Evolutionary conservation across 2,888 invertebrate genomes (phyloP), one percentile per base, ranked within the genome.

Genomic region (Congeria kusceri): DNA sequence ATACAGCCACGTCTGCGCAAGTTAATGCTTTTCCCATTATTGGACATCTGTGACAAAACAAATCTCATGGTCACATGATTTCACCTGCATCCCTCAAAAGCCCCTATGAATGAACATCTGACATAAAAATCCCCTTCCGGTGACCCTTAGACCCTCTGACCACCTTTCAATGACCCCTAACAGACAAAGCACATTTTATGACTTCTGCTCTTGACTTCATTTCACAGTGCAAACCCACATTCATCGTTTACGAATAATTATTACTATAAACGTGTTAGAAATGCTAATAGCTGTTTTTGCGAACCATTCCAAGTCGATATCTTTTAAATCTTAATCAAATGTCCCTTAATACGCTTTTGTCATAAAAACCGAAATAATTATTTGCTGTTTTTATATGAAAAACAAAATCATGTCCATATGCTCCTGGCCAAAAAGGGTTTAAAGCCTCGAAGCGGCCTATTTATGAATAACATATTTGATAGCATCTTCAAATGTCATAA

Each of bases 401-500:
- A 39, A 15, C 39, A 9, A 64, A 58, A 18, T 57, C 49, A 23
- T 18, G 47, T 32, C 73, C 71, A 72, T 71, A 71, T 71, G 71
- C 56, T 53, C 32, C 15, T 13, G n/a, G 25, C n/a, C n/a, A 61
- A 49, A 70, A 49, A 49, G 29, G 65, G 47, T 27, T 47, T 65
- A 18, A 47, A n/a, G n/a, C n/a, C n/a, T n/a, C 27, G 27, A 46
- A 44, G 61, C 32, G 20, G 61, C 29, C 28, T 32, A 20, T 64
- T 64, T 65, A 49, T 69, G 49, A 49, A 69, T 28, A 65, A 63
- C 23, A 25, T 63, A 63, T 64, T 64, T 64, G 71, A 72, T 72
- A 72, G 15, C 23, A 72, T 72, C 71, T 66, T 65, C 27, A 29
- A 44, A 76, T 71, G 77, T 66, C 66, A 66, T 77, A 77, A 71